These are phyloP conservation scores for Crocallis elinguaria DNA, from an alignment of 2,888 invertebrate species.

Conservation along the genomic window DNA sequence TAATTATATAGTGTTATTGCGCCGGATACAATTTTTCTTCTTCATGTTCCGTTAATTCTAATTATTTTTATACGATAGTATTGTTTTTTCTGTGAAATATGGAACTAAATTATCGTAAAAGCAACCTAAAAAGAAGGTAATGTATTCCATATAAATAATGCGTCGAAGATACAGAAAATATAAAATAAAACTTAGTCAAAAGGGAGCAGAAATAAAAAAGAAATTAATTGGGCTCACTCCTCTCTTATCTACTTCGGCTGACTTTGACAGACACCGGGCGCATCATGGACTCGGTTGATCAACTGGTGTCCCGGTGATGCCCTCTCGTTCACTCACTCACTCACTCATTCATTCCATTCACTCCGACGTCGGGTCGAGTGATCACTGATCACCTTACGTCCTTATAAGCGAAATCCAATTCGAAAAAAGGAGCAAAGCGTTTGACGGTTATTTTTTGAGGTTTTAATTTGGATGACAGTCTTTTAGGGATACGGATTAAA, in stretches of 20 bases:
- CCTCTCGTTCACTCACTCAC: slow-evolving; percentile 65
- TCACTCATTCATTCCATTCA: slow-evolving; percentile 62
- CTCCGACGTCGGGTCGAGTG: slow-evolving; percentile 74
- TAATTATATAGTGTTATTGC: not conserved
- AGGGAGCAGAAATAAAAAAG: not conserved
- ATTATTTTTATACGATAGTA: not conserved
- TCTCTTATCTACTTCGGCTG: slow-evolving; percentile 50
- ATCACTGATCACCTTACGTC: slow-evolving; percentile 76
- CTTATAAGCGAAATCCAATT: slow-evolving; percentile 55
- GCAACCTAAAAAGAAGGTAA: too few species aligned
- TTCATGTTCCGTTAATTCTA: not conserved
- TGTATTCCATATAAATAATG: too few species aligned
- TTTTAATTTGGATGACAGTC: slow-evolving; percentile 30
- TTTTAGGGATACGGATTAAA: slow-evolving; percentile 4
- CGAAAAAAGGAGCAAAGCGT: slow-evolving; percentile 50
- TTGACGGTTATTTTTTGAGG: slow-evolving; percentile 39
- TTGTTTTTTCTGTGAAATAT: too few species aligned
- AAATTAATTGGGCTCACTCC: slow-evolving; percentile 50
- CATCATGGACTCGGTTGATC: slow-evolving; percentile 72
- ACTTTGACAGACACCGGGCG: slow-evolving; percentile 75
- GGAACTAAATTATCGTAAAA: too few species aligned
- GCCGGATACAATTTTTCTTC: not conserved
- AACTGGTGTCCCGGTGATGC: slow-evolving; percentile 77
- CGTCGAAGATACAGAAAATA: too few species aligned
- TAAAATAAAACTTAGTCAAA: not conserved